Evolutionary conservation across 30 jellyfish, hydroid and myxozoan genomes (phyloP), one percentile per base, ranked within the genome.

Genomic region (Haliclystus octoradiatus): DNA sequence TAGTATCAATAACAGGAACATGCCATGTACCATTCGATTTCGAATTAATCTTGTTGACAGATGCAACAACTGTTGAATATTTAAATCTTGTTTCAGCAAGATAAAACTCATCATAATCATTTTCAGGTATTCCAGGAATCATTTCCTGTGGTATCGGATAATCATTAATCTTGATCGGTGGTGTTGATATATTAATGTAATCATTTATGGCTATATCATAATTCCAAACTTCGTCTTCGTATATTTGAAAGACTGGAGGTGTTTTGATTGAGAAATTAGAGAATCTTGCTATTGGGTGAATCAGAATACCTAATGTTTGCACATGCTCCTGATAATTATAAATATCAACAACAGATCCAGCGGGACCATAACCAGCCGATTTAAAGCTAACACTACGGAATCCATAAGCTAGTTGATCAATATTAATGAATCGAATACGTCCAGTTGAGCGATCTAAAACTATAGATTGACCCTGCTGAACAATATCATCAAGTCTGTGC

Each of bases 281-380:
- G 23, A 61, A 4, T 67, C 90, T 34, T 23, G 69, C 75, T 22
- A 77, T 33, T 12, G 90, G 90, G 3, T 50, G 31, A 24, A 77
- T 66, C 31, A 77, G 28, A 14, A 77, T 29, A 30, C 28, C 81
- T 1, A 73, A 80, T 4, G 68, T 66, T 40, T 46, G 66, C 22
- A 52, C 68, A 22, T 4, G 52, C 29, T 2, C 1, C 23, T 25
- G 14, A 19, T 61, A 14, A 31, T 1, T 3, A 32, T 27, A 1
- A 23, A 33, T 27, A 5, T 40, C 29, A 34, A 52, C 64, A 34
- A 77, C 25, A 29, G 2, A 24, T 28, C 68, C 78, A 31, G 52
- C 77, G 4, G 1, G 25, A 25, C 57, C 57, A 19, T 19, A 5
- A 19, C 19, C 57, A 40, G 19, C 57, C 14, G 14, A 19, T 40